Conservation (phyloP, 1,140 invertebrate genomes). For the Hycleus phaleratus region DNA sequence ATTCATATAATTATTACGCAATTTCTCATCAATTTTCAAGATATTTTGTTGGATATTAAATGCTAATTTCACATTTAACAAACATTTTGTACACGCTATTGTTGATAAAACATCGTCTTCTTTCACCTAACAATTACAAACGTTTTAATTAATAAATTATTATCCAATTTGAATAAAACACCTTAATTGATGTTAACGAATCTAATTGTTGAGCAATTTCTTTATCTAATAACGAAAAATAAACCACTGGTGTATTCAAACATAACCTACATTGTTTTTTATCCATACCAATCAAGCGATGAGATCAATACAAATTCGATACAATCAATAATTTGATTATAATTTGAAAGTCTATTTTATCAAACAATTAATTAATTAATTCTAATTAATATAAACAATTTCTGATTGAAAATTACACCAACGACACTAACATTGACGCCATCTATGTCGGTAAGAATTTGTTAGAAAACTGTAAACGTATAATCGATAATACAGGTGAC, state of each 20-base stretch:
- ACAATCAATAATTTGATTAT: too few relatives aligned
- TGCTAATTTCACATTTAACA: constrained; percentile 6
- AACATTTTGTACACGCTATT: constrained; percentile 4
- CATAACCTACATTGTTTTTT: constrained; percentile 8
- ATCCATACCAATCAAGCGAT: not conserved
- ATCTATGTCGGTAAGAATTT: too few relatives aligned
- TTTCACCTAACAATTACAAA: constrained; percentile 1
- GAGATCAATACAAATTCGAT: too few relatives aligned
- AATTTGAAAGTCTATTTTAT: too few relatives aligned
- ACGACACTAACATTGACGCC: too few relatives aligned
- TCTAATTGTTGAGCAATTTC: constrained; percentile 1
- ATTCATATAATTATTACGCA: not conserved
- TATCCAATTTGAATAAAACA: not conserved
- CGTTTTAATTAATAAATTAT: not conserved
- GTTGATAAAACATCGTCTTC: not conserved
- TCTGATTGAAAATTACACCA: too few relatives aligned
- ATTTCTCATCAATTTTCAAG: not conserved
- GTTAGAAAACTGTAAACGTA: too few relatives aligned
- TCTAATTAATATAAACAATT: too few relatives aligned
- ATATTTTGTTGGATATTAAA: constrained; percentile 8
- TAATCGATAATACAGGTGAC: too few relatives aligned
- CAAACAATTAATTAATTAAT: too few relatives aligned
- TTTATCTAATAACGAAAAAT: constrained; percentile 1
- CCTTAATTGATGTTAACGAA: constrained; percentile 7
- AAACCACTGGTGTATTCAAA: not conserved